Evolutionary conservation across 2,888 invertebrate genomes (phyloP), one percentile per base, ranked within the genome.

Genomic region (Spialia ferax): DNA sequence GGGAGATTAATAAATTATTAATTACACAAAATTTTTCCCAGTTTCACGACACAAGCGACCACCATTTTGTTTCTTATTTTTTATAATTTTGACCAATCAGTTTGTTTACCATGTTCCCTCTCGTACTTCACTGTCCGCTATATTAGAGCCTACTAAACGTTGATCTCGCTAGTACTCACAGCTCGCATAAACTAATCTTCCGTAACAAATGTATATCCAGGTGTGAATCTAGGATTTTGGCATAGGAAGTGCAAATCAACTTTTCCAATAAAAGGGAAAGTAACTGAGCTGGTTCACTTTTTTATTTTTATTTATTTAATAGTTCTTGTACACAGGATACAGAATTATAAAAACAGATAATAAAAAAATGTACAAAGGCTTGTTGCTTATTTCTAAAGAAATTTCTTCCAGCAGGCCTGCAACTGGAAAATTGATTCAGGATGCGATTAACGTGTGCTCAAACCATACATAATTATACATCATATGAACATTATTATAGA

Each of bases 141-240:
- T 77, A 82, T 82, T 87, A 83, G 81, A 83, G 85, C 85, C 87
- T 89, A 86, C 84, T 89, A 85, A 89, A 86, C 74, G 26, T 79
- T 77, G 74, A 76, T 79, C 79, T 74, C 70, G 86, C 87, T 85
- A 81, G 77, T 54, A 66, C 75, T 81, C 78, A 74, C 82, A 75
- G 82, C 86, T 83, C 78, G 83, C 88, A 83, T 56, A 82, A 79
- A 86, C 84, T 88, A 84, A 81, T 82, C 83, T 83, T 66, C 66
- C 60, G 60, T 66, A 66, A 66, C 66, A 82, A 8, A 18, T 18
- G 2, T 48, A 48, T 48, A 20, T 48, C 20, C 48, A 48, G 48
- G 48, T 11, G 48, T 20, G 18, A 20, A 48, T 48, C 20, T 20
- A 10, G 45, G 18, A 18, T 3, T 18, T 18, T 18, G 18, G 18